These are phyloP conservation scores for Noctua janthina DNA, from an alignment of 2,888 invertebrate species.

Conservation along the genomic window DNA sequence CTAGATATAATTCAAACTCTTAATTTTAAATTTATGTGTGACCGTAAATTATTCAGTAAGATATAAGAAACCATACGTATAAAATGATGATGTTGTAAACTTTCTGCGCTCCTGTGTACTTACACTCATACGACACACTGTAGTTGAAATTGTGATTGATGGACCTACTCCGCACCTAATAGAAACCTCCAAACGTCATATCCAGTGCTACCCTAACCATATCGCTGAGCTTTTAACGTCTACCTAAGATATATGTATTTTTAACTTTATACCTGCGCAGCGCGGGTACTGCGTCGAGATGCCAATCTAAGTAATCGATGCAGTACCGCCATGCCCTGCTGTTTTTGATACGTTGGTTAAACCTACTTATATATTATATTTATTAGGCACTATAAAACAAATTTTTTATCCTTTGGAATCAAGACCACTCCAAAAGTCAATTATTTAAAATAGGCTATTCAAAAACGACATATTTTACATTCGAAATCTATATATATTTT, in stretches of 20 bases:
- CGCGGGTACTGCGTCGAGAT: constrained; percentile 35
- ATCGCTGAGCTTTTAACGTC: constrained; percentile 78
- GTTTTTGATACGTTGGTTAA: constrained; percentile 60
- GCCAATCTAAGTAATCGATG: constrained; percentile 53
- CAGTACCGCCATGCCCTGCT: constrained; percentile 37
- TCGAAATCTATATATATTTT: constrained; percentile 79
- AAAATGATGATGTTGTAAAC: constrained; percentile 66
- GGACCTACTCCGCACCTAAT: constrained; percentile 60
- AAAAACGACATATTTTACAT: constrained; percentile 74
- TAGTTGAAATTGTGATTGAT: constrained; percentile 66
- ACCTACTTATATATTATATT: constrained; percentile 44
- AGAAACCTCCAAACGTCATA: constrained; percentile 70
- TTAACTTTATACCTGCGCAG: constrained; percentile 49
- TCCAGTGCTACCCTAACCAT: constrained; percentile 75
- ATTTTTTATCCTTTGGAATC: constrained; percentile 68
- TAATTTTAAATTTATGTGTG: constrained; percentile 64
- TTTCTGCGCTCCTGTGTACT: constrained; percentile 53
- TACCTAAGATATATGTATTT: constrained; percentile 59
- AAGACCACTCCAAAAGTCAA: constrained; percentile 85
- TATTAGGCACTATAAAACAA: constrained; percentile 51
- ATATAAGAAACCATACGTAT: constrained; percentile 56
- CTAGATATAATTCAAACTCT: constrained; percentile 59
- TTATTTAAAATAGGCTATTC: constrained; percentile 82
- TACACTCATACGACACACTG: constrained; percentile 47
- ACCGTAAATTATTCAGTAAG: constrained; percentile 52